Percentiles rank a stretch among this genome's conserved stretches.
Conservation (phyloP, 2,888 invertebrate genomes). For the Crioceris asparagi region DNA sequence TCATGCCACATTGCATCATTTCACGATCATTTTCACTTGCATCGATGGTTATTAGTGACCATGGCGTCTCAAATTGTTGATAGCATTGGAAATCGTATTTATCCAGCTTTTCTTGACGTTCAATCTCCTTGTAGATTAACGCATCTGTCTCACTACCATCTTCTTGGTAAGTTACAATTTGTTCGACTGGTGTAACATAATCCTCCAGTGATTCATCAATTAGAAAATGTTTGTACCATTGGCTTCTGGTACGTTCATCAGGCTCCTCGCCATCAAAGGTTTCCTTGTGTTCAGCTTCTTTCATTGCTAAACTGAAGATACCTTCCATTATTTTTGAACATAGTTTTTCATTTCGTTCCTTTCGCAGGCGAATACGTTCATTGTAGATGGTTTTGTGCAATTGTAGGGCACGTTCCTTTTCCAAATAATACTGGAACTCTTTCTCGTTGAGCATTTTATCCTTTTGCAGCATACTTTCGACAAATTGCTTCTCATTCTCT, state of each 20-base stretch:
- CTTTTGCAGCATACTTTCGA: constrained; percentile 23
- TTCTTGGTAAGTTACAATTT: constrained; percentile 18
- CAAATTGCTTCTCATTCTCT: constrained; percentile 41
- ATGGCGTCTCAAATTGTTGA: constrained; percentile 42
- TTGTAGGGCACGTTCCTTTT: constrained; percentile 41
- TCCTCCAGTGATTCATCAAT: constrained; percentile 46
- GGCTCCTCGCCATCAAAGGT: constrained; percentile 30
- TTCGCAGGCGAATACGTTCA: constrained; percentile 43
- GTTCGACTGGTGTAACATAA: constrained; percentile 38
- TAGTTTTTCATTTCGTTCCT: constrained; percentile 40
- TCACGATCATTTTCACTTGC: constrained; percentile 16
- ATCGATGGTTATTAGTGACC: constrained; percentile 41
- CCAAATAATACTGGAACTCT: constrained; percentile 31
- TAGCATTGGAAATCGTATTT: constrained; percentile 48
- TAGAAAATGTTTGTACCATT: constrained; percentile 48
- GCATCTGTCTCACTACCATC: constrained; percentile 41
- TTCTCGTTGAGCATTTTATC: constrained; percentile 21
- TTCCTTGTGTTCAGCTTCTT: constrained; percentile 41
- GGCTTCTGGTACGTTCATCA: constrained; percentile 39
- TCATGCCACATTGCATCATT: constrained; percentile 24
- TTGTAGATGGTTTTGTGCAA: constrained; percentile 43
- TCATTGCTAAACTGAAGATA: constrained; percentile 45
- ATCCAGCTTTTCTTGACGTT: constrained; percentile 45
- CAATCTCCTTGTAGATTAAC: constrained; percentile 40
- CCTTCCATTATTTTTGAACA: constrained; percentile 46